Evolutionary conservation across 2,888 invertebrate genomes (phyloP), one percentile per base, ranked within the genome.

Genomic region (Mimachlamys varia): DNA sequence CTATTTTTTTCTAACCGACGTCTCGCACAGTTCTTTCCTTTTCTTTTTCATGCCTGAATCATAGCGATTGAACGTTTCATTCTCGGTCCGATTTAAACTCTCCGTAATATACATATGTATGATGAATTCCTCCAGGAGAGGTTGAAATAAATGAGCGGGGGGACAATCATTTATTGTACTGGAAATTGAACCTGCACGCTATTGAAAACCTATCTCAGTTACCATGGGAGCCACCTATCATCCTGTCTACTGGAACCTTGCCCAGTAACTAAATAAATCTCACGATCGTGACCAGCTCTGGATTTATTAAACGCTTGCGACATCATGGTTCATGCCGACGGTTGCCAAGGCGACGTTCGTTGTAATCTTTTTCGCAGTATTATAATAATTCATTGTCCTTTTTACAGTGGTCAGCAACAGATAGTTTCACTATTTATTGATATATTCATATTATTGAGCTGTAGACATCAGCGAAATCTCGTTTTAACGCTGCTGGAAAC

Each of bases 191-290:
- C 76, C 76, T 33, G 15, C 76, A 76, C 76, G 27, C 76, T 33
- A 76, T 76, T 76, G 76, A 76, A 76, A 22, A 27, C 33, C 76
- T 76, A 76, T 76, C 27, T 19, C 33, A 76, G 33, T 27, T 76
- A 76, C 33, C 76, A 27, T 12, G 76, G 76, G 76, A 76, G 76
- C 12, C 76, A 76, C 22, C 76, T 76, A 76, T 76, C 76, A 76
- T 76, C 76, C 13, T 33, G 27, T 76, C 33, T 76, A 27, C 76
- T 76, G 76, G 76, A 76, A 33, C 10, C 33, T 76, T 33, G 76
- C 76, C 76, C 76, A 33, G 33, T 76, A 76, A 76, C 76, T 76
- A 27, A 76, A 76, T 76, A 76, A 76, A 76, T 58, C 58, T 58
- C 58, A 22, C 58, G 58, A 58, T 62, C 62, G 62, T 62, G 62